A percentile compares a stretch with the other conserved stretches of the same genome.
Evolutionary conservation across 2,113 vertebrate genomes (phyloP).

Genomic region (Callospermophilus lateralis): DNA sequence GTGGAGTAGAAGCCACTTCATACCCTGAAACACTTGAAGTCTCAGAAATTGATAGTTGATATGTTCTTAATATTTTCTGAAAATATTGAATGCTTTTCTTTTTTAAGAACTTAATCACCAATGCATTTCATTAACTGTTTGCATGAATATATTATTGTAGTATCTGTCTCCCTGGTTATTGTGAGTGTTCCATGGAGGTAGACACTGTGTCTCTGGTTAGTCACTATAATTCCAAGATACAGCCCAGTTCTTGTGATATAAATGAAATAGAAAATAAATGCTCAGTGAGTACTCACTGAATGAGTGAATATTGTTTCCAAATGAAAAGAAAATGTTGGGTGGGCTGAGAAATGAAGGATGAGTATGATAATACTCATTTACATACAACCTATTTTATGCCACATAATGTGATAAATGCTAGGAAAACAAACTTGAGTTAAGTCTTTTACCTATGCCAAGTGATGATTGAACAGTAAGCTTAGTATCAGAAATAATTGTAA

Average conservation of each 20-base stretch:
- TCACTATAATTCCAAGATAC: background rate
- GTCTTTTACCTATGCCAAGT: background rate
- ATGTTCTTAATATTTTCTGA: slow-evolving; percentile 27
- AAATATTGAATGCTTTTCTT: background rate
- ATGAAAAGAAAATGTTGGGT: background rate
- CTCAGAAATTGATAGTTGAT: background rate
- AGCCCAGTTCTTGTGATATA: background rate
- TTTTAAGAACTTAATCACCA: background rate
- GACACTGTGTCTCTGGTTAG: background rate
- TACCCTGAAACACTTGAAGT: background rate
- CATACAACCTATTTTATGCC: background rate
- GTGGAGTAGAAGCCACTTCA: background rate
- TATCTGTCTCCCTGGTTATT: background rate
- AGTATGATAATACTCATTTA: background rate
- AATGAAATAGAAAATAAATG: background rate
- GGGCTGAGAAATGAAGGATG: background rate
- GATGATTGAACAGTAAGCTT: background rate
- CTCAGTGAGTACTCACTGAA: background rate
- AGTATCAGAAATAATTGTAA: background rate
- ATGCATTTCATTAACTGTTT: background rate
- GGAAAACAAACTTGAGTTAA: background rate
- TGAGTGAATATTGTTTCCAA: background rate
- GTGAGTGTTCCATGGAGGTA: background rate
- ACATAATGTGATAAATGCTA: background rate
- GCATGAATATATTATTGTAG: background rate